phyloP scores from a whole-genome alignment of 2,113 vertebrate species.

The Aythya baeri region DNA sequence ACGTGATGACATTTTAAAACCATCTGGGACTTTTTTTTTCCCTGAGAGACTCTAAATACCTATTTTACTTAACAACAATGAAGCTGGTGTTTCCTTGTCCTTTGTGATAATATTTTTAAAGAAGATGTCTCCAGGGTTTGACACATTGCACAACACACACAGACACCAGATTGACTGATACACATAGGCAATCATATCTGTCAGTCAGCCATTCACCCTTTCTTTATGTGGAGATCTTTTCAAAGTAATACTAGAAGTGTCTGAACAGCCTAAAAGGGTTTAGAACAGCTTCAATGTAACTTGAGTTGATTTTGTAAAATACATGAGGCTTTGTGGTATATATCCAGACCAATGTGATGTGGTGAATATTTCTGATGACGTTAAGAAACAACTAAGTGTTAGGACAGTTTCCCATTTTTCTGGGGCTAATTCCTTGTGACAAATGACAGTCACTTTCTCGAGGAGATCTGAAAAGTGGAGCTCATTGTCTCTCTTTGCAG shows the following conservation, averaged over 20 bases:
- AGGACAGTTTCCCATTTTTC: too few relatives aligned
- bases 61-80: background rate
- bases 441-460: background rate
- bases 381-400: background rate
- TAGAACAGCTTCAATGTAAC: background rate
- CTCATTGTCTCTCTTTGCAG: background rate
- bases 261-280: background rate
- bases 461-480: background rate
- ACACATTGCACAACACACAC: background rate
- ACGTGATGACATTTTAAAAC: conserved; percentile 28
- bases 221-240: background rate
- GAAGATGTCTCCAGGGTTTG: background rate
- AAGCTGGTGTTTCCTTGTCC: background rate
- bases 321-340: background rate
- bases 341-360: background rate
- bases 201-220: background rate
- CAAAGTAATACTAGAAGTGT: background rate
- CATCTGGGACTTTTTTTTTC: background rate
- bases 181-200: background rate
- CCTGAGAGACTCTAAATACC: background rate
- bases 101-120: background rate
- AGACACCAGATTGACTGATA: background rate
- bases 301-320: background rate
- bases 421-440: background rate
- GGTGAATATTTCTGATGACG: background rate